Evolutionary conservation across 2,888 invertebrate species (phyloP).

Genomic region (Salpingus planirostris): DNA sequence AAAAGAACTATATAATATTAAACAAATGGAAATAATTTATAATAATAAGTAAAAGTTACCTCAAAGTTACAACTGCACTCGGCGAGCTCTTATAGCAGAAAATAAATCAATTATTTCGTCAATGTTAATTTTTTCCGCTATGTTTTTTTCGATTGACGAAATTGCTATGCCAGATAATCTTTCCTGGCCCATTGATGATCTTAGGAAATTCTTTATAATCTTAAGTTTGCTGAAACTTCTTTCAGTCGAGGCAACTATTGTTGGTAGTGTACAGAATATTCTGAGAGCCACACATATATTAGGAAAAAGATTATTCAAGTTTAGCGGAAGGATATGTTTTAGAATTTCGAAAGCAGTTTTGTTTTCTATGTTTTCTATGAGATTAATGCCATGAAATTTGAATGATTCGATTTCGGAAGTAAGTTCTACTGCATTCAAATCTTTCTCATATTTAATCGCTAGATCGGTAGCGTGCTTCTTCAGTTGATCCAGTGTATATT

Average conservation of each 20-base stretch:
- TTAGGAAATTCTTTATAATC: slow-evolving; percentile 6
- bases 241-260: slow-evolving; percentile 3
- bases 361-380: not conserved
- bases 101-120: not conserved
- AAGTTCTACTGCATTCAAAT: not conserved
- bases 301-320: not conserved
- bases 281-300: slow-evolving; percentile 3
- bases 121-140: not conserved
- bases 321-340: not conserved
- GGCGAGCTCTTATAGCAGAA: not conserved
- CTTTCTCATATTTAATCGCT: not conserved
- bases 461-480: not conserved
- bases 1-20: no score
- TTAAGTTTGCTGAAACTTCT: slow-evolving; percentile 7
- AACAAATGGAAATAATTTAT: no score
- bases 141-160: slow-evolving; percentile 2
- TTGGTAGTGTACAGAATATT: slow-evolving; percentile 3
- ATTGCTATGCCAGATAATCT: not conserved
- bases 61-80: not conserved
- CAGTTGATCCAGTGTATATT: not conserved
- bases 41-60: no score
- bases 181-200: slow-evolving; percentile 2
- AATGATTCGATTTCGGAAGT: not conserved
- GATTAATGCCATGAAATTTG: no score
- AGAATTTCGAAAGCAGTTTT: not conserved